phyloP scores from a whole-genome alignment of 2,888 invertebrate species.

The Eumacrocentrus americanus region DNA sequence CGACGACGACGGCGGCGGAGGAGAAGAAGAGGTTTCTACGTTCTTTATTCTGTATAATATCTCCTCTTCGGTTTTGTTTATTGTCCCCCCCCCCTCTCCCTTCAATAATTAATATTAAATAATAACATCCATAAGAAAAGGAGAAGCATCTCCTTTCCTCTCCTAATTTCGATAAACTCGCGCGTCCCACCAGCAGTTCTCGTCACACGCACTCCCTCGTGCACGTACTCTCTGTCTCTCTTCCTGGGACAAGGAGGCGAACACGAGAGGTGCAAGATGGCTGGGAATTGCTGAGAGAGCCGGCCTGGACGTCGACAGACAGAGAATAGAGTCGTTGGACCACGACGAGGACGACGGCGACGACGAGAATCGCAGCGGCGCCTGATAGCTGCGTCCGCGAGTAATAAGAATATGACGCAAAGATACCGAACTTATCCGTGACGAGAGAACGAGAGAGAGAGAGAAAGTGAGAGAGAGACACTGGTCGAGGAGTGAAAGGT shows the following conservation, averaged over 20 bases:
- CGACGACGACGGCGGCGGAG: neutral
- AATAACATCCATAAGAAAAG: too few species aligned
- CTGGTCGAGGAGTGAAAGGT: constrained; percentile 28
- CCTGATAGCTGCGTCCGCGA: constrained; percentile 15
- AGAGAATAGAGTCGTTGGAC: neutral
- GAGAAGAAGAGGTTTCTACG: neutral
- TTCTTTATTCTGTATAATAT: neutral
- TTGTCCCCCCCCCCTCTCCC: neutral
- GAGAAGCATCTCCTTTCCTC: too few species aligned
- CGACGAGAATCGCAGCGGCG: constrained; percentile 4
- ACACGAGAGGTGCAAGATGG: constrained; percentile 27
- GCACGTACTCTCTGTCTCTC: constrained; percentile 7
- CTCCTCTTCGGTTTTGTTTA: neutral
- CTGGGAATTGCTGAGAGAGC: constrained; percentile 24
- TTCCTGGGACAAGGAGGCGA: constrained; percentile 8
- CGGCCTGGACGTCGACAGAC: constrained; percentile 3
- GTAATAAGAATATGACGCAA: constrained; percentile 20
- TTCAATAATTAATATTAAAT: too few species aligned
- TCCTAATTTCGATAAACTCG: too few species aligned
- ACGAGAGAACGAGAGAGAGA: too few species aligned
- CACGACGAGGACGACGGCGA: neutral
- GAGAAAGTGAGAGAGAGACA: constrained; percentile 16
- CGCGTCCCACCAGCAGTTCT: too few species aligned
- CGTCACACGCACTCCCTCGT: neutral
- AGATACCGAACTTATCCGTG: constrained; percentile 18